Evolutionary conservation across 2,888 invertebrate genomes (phyloP).

Genomic region (Hypolimnas misippus): DNA sequence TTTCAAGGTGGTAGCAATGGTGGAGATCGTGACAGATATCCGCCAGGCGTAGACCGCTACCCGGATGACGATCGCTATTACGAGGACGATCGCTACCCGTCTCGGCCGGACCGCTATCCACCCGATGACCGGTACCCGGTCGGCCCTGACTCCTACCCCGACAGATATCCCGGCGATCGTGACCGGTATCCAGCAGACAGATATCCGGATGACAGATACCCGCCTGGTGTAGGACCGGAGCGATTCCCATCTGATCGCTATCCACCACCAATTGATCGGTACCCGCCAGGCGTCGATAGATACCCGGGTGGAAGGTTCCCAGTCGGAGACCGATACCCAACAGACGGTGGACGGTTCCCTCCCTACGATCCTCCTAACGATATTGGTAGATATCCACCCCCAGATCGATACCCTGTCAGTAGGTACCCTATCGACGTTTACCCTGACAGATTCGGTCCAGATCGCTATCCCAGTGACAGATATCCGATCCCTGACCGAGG

Average conservation of each 20-base stretch:
- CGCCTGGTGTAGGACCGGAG: conserved; percentile 67
- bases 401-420: conserved; percentile 71
- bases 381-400: conserved; percentile 65
- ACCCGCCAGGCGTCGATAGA: conserved; percentile 73
- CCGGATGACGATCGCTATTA: conserved; percentile 82
- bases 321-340: conserved; percentile 68
- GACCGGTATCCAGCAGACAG: conserved; percentile 62
- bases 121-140: conserved; percentile 74
- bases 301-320: conserved; percentile 79
- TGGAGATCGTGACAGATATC: conserved; percentile 70
- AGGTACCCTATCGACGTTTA: conserved; percentile 70
- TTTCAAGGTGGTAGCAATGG: conserved; percentile 72
- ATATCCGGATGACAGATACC: conserved; percentile 79
- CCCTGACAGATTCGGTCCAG: conserved; percentile 64
- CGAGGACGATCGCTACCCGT: conserved; percentile 75
- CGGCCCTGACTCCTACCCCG: conserved; percentile 69
- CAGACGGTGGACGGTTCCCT: conserved; percentile 67
- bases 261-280: conserved; percentile 75
- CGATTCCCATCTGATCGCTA: conserved; percentile 77
- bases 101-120: conserved; percentile 77
- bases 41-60: conserved; percentile 75
- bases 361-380: conserved; percentile 59
- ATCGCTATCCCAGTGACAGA: conserved; percentile 78
- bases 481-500: conserved; percentile 75
- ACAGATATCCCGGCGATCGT: conserved; percentile 63